These are phyloP conservation scores for Ethmia dodecea DNA, from an alignment of 2,888 invertebrate genomes.

Conservation along the genomic window DNA sequence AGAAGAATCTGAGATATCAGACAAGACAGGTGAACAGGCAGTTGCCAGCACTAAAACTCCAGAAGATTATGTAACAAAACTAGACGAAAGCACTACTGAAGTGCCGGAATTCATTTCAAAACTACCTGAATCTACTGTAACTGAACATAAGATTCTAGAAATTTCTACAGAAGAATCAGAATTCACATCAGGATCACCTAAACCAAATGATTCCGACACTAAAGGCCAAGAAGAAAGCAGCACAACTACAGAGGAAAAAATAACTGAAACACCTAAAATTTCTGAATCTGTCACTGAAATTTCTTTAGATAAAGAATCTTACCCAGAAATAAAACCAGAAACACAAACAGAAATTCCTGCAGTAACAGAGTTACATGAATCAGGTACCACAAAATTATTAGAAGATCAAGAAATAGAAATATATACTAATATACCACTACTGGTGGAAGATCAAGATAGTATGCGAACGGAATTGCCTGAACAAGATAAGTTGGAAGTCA, in stretches of 20 bases:
- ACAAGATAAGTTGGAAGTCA: not conserved
- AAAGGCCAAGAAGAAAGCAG: not conserved
- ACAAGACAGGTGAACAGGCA: too few species aligned
- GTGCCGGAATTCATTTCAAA: not conserved
- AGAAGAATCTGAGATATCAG: too few species aligned
- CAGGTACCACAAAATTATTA: constrained; percentile 5
- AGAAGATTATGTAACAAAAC: not conserved
- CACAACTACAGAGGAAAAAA: not conserved
- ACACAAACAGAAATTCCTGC: not conserved
- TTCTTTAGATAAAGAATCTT: not conserved
- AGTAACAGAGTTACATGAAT: not conserved
- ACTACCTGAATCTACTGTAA: not conserved
- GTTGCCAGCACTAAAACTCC: too few species aligned
- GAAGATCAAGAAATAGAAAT: constrained; percentile 11
- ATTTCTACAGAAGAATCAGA: constrained; percentile 1
- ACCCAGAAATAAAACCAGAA: not conserved
- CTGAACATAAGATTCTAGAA: not conserved
- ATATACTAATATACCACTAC: not conserved
- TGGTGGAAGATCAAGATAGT: not conserved
- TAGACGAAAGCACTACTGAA: not conserved
- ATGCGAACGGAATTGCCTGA: not conserved
- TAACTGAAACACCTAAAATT: not conserved
- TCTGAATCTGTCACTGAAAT: not conserved
- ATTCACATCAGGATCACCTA: not conserved
- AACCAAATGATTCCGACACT: not conserved